These are phyloP conservation scores for Phymatocera aterrima DNA, from an alignment of 2,888 invertebrate species.

Conservation along the genomic window DNA sequence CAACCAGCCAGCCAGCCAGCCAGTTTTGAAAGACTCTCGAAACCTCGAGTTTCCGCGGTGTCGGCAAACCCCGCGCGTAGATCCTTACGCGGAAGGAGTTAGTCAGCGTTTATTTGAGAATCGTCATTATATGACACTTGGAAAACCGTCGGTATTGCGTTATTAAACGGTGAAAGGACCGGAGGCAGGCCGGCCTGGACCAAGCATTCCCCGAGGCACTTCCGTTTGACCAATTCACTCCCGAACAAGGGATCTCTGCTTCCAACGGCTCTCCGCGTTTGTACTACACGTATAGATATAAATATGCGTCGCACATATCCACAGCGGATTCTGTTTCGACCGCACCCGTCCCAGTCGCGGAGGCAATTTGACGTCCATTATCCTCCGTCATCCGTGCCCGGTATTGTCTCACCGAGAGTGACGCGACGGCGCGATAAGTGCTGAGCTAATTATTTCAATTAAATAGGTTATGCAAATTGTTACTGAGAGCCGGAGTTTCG, in stretches of 20 bases:
- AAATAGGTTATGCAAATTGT: constrained; percentile 31
- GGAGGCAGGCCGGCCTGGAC: background rate
- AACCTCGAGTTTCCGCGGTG: background rate
- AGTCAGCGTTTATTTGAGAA: background rate
- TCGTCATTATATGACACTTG: constrained; percentile 15
- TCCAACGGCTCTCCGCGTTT: background rate
- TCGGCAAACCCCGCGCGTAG: constrained; percentile 9
- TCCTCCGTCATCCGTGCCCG: constrained; percentile 27
- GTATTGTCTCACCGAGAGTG: constrained; percentile 38
- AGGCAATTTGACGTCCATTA: constrained; percentile 35
- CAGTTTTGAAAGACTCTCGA: background rate
- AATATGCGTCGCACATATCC: background rate
- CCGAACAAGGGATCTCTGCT: constrained; percentile 17
- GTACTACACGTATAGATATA: background rate
- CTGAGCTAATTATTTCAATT: constrained; percentile 37
- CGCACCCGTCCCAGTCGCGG: constrained; percentile 4
- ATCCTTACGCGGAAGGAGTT: background rate
- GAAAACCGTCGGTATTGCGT: constrained; percentile 27
- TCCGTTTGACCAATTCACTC: constrained; percentile 32
- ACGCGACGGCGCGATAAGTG: constrained; percentile 30
- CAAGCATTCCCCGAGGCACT: constrained; percentile 10
- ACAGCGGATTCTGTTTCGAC: constrained; percentile 23
- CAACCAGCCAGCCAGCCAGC: background rate
- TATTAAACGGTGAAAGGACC: background rate
- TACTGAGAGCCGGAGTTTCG: constrained; percentile 5